phyloP scores from a whole-genome alignment of 2,888 invertebrate genomes.

The Agrenia bidenticulata region DNA sequence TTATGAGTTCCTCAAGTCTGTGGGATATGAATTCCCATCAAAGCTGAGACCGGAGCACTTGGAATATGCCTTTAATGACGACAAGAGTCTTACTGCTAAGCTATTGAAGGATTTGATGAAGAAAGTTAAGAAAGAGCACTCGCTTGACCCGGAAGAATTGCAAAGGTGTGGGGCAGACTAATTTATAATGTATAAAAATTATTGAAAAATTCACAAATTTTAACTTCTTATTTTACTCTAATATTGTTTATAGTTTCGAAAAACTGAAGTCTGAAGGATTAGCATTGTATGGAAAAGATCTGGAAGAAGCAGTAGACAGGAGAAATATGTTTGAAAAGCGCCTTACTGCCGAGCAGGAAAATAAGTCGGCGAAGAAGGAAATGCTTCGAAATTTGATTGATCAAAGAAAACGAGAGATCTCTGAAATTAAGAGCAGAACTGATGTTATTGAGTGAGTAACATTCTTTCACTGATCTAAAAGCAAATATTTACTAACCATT shows the following conservation, averaged over 20 bases:
- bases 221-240: background rate
- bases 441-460: background rate
- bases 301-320: conserved; percentile 29
- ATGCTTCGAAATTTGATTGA: background rate
- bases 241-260: conserved; percentile 28
- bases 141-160: conserved; percentile 30
- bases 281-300: conserved; percentile 29
- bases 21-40: conserved; percentile 33
- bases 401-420: background rate
- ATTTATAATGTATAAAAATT: background rate
- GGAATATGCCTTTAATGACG: conserved; percentile 43
- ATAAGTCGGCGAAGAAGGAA: background rate
- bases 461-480: too few relatives aligned
- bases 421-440: background rate
- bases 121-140: conserved; percentile 28
- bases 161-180: conserved; percentile 7
- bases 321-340: background rate
- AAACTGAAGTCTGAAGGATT: conserved; percentile 21
- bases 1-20: conserved; percentile 21
- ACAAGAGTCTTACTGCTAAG: conserved; percentile 22
- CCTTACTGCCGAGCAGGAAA: background rate
- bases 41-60: conserved; percentile 35
- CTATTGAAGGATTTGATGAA: conserved; percentile 32
- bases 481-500: too few relatives aligned
- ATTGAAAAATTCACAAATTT: too few relatives aligned